Base-by-base conservation (phyloP, 2,113 vertebrate genomes). In the Ictalurus punctatus region DNA sequence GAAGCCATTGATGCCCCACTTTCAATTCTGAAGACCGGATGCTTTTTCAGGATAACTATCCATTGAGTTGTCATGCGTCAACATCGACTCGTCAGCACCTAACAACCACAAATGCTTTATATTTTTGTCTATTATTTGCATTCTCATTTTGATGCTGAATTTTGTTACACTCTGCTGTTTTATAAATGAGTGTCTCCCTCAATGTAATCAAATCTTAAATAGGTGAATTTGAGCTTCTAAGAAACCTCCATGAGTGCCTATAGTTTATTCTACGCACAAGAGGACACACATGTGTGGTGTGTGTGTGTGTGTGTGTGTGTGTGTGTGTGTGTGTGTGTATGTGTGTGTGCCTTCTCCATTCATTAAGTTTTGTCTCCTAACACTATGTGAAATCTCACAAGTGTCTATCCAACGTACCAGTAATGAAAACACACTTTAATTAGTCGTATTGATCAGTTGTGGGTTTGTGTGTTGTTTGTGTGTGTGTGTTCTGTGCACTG, bases 361-460 rank as follows among this genome's bases (percentile, higher is more conserved):
- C 80, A 86, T 87, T 86, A 82, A 14, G 44, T 56, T 58, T 89
- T 82, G 48, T 85, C 63, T 88, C 34, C 44, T 71, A 61, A 73
- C 34, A 2, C 86, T 88, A 89, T 80, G 85, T 54, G 83, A 82
- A 37, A 69, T 83, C 79, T 87, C 76, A 69, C 74, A 81, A 73
- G 65, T 59, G 82, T 78, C 84, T 69, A 63, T 54, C 79, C 56
- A 83, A 85, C 82, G 30, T 40, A n/a, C 44, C 69, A 44, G 56
- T 79, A 87, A 91, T 87, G 87, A 89, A 90, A 65, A 65, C 21
- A 65, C 82, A 84, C 37, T 48, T 84, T 44, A 84, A 84, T 84
- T 65, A 84, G 37, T 48, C 2, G 2, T 84, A 84, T 44, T 67
- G 82, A 84, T 65, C 27, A 56, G 78, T 2, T 56, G 27, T 30